These are phyloP conservation scores for Trisateles emortualis DNA, from an alignment of 2,888 invertebrate species.

Conservation along the genomic window DNA sequence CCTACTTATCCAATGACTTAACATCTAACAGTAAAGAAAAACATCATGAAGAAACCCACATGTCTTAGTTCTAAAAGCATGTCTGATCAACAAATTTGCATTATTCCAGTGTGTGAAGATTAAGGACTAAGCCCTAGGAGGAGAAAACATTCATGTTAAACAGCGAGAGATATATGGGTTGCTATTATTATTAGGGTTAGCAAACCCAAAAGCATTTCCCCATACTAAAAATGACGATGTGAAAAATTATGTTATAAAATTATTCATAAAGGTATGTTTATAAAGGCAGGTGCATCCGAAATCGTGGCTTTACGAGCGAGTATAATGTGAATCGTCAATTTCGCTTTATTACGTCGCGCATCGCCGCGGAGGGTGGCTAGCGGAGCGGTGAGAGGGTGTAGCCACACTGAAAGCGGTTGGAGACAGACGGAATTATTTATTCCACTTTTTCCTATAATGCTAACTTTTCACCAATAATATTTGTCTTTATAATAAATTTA, in stretches of 20 bases:
- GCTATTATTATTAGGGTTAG: not conserved
- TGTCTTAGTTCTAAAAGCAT: too few species aligned
- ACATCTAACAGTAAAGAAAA: too few species aligned
- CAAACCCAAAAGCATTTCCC: not conserved
- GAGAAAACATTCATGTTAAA: too few species aligned
- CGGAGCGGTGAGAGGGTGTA: conserved; percentile 47
- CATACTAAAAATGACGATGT: conserved; percentile 25
- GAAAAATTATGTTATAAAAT: conserved; percentile 44
- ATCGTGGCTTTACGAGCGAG: conserved; percentile 65
- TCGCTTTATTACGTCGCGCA: conserved; percentile 69
- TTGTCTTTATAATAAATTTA: too few species aligned
- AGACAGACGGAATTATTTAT: not conserved
- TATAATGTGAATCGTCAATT: conserved; percentile 73
- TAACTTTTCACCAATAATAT: too few species aligned
- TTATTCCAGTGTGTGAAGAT: too few species aligned
- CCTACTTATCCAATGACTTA: too few species aligned
- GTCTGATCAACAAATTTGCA: too few species aligned
- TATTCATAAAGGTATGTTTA: conserved; percentile 32
- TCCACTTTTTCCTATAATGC: too few species aligned
- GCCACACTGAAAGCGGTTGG: conserved; percentile 26
- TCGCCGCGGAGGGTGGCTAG: conserved; percentile 53
- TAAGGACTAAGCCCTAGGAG: too few species aligned
- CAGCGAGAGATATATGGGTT: too few species aligned
- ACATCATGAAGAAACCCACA: too few species aligned
- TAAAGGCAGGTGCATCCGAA: conserved; percentile 62